A percentile compares a stretch with the other conserved stretches of the same genome.
Evolutionary conservation across 2,113 vertebrate species (phyloP).

Genomic region (Melierax canorus): DNA sequence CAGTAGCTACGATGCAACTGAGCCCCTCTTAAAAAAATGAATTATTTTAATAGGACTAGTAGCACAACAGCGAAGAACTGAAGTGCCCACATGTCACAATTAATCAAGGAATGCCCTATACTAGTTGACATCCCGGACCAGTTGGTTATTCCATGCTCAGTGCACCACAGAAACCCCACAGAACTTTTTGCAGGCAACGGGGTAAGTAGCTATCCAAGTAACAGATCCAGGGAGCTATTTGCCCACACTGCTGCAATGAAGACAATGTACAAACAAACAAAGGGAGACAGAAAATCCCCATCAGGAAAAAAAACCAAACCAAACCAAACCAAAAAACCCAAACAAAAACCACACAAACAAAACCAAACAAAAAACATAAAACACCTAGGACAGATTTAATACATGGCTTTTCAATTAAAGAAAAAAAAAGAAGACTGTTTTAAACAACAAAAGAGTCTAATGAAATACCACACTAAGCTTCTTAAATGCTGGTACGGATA

Average conservation of each 20-base stretch:
- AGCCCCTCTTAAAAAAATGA: neutral
- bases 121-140: neutral
- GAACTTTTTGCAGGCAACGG: neutral
- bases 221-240: neutral
- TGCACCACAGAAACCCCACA: neutral
- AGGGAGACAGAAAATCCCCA: neutral
- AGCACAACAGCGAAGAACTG: neutral
- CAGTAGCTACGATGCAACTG: neutral
- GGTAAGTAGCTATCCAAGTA: neutral
- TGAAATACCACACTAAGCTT: neutral
- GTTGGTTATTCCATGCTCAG: neutral
- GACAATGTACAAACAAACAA: neutral
- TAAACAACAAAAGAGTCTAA: neutral
- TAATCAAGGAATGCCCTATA: neutral
- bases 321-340: neutral
- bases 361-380: neutral
- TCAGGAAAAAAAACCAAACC: neutral
- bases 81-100: neutral
- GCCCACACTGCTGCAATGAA: neutral
- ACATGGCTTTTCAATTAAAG: slow-evolving; percentile 1
- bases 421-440: neutral
- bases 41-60: neutral
- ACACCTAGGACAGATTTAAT: neutral
- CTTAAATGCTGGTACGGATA: neutral
- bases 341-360: neutral